Conservation (phyloP, 2,113 vertebrate genomes). For the Sitta europaea region DNA sequence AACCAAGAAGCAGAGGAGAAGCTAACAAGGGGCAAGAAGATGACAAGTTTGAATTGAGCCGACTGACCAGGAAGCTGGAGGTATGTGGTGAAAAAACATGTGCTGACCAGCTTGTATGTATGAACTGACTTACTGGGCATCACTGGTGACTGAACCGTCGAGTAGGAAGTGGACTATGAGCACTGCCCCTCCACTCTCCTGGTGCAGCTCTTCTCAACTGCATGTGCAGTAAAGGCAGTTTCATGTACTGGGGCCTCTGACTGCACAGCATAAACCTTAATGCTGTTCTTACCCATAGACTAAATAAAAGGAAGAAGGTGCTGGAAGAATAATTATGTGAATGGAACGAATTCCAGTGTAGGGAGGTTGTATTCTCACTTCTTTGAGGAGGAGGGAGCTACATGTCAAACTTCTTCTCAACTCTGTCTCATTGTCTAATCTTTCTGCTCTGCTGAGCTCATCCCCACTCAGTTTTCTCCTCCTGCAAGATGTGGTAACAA, state of each 20-base stretch:
- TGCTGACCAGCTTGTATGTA: neutral
- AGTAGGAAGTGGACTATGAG: neutral
- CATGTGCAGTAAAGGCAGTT: neutral
- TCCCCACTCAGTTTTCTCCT: neutral
- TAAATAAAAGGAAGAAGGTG: neutral
- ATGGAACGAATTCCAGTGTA: neutral
- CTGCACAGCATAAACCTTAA: neutral
- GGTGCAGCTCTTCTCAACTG: neutral
- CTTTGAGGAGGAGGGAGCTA: neutral
- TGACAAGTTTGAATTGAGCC: slow-evolving; percentile 75
- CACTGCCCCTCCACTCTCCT: neutral
- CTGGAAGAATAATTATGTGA: neutral
- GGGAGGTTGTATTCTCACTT: neutral
- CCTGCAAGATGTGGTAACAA: neutral
- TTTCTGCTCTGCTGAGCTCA: neutral
- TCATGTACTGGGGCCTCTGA: neutral
- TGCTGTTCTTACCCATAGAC: neutral
- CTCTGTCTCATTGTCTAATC: neutral
- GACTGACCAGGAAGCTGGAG: slow-evolving; percentile 80
- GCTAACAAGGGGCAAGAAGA: slow-evolving; percentile 69
- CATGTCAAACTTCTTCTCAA: neutral
- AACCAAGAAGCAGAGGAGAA: slow-evolving; percentile 71
- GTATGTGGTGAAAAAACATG: slow-evolving; percentile 55
- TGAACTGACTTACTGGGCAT: neutral
- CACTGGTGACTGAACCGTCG: neutral